Base-by-base conservation (phyloP, 2,797 vertebrate genomes). In the Eurystomus glaucurus region DNA sequence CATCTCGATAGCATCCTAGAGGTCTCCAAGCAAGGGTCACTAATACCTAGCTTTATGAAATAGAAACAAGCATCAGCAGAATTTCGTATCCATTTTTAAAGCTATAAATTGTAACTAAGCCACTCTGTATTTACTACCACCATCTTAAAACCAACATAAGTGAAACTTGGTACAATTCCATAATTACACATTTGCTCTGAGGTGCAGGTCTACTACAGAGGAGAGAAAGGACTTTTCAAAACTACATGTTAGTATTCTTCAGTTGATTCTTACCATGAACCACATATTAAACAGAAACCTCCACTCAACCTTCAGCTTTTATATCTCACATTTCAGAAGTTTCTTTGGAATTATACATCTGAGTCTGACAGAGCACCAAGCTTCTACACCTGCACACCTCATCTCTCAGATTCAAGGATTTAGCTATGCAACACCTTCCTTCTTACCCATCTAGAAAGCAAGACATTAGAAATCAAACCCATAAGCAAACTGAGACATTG, bases 401-500 rank as follows among this genome's bases (percentile, higher is more conserved):
- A 41, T n/a, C 52, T 64, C 87, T n/a, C 81, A 93, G 75, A 75
- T 9, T 22, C 28, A 70, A 68, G 16, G 64, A 71, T 55, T 87
- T 51, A 81, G 37, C 70, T 75, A 64, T 4, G 9, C 45, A 81
- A 64, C 5, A 5, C 65, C 31, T 60, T 86, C 70, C 58, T 64
- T 61, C 75, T 51, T 60, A 71, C 57, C 31, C n/a, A 55, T 23
- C 39, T 64, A 91, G 28, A 83, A 92, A 88, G 31, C 26, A 76
- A 62, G 57, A 85, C 20, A 21, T 50, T 46, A 76, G 45, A 85
- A 93, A 91, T 39, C 25, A 95, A 94, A 69, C 50, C 31, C 50
- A 26, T 23, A 79, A 11, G 76, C 81, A 85, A 76, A 69, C 37
- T 37, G 39, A 3, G 9, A 81, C 50, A 78, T 1, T 45, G 75